These are phyloP conservation scores for pig (Sus scrofa) DNA, from an alignment of 2,113 vertebrate species.

Conservation along the genomic window T2T-Sscrofa CM000819.6:131414001-131414500, in stretches of 20 bases:
- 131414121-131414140: not conserved
- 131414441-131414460: not conserved
- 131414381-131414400: not conserved
- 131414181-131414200: not conserved
- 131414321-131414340: not conserved
- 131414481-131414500: not conserved
- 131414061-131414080: not conserved
- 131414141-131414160: not conserved
- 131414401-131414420: not conserved
- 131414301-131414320: not conserved
- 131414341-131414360: not conserved
- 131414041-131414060: not conserved
- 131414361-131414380: not conserved
- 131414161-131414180: not conserved
- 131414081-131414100: not conserved
- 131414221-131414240: not conserved
- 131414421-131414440: not conserved
- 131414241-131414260: not conserved
- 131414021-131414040: not conserved
- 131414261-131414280: not conserved
- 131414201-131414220: not conserved
- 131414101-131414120: not conserved
- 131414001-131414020: not conserved
- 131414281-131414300: not conserved
- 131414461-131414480: not conserved